A percentile compares a stretch with the other conserved stretches of the same genome.
Evolutionary conservation across 2,888 invertebrate genomes (phyloP).

Genomic region (Pandemis corylana): DNA sequence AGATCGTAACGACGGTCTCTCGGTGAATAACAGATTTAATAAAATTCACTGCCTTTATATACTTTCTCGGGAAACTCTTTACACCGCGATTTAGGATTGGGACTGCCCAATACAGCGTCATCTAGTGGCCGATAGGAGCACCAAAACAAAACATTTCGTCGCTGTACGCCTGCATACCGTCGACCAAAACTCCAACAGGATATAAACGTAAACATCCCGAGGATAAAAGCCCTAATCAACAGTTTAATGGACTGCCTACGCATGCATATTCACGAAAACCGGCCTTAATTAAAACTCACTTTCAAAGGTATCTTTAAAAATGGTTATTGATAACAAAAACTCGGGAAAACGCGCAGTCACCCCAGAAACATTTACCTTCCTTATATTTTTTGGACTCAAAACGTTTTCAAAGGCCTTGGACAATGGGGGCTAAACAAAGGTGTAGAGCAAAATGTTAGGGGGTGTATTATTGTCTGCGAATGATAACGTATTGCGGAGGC

Average conservation of each 20-base stretch:
- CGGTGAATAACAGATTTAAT: too few relatives aligned
- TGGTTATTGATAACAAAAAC: constrained; percentile 22
- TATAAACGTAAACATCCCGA: neutral
- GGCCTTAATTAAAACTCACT: constrained; percentile 7
- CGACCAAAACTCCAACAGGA: too few relatives aligned
- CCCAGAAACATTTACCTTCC: constrained; percentile 21
- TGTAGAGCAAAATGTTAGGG: constrained; percentile 17
- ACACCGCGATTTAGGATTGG: too few relatives aligned
- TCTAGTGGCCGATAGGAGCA: too few relatives aligned
- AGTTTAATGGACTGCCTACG: neutral
- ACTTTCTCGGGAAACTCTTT: too few relatives aligned
- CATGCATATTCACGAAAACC: neutral
- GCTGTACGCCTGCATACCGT: too few relatives aligned
- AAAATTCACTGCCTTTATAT: too few relatives aligned
- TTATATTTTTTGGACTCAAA: constrained; percentile 25
- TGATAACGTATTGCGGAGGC: constrained; percentile 31
- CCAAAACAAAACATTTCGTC: too few relatives aligned
- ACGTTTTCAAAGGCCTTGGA: constrained; percentile 16
- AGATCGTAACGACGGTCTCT: too few relatives aligned
- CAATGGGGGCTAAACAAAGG: constrained; percentile 31
- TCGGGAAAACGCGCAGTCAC: constrained; percentile 11
- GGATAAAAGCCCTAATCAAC: neutral
- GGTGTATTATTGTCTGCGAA: constrained; percentile 10
- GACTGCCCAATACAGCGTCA: too few relatives aligned
- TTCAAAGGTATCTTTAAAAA: constrained; percentile 9